Conservation (phyloP, 2,113 vertebrate genomes). For the Glaucomys volans region DNA sequence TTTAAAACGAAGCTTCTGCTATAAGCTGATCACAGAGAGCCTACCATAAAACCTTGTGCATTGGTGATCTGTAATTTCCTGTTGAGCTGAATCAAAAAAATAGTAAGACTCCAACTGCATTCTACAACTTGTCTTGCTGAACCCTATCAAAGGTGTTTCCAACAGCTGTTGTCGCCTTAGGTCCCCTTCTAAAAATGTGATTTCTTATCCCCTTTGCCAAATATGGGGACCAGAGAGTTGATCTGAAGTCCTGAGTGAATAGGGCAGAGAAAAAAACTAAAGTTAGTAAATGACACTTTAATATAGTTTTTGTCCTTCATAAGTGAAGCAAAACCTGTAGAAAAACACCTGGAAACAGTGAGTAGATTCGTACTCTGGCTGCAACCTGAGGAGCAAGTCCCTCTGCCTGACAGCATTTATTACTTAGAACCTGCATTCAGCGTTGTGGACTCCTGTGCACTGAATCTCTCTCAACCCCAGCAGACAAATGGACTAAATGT, state of each 20-base stretch:
- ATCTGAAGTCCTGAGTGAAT: not conserved
- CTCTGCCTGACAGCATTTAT: not conserved
- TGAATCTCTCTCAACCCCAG: not conserved
- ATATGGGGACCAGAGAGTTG: not conserved
- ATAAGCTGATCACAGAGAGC: not conserved
- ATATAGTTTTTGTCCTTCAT: not conserved
- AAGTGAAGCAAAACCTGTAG: not conserved
- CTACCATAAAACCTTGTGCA: not conserved
- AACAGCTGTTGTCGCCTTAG: not conserved
- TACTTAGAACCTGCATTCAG: not conserved
- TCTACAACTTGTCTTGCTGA: constrained; percentile 15
- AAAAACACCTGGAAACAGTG: not conserved
- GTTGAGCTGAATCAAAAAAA: constrained; percentile 18
- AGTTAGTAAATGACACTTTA: constrained; percentile 27
- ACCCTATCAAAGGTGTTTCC: not conserved
- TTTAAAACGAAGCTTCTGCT: constrained; percentile 44
- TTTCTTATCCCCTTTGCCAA: constrained; percentile 13
- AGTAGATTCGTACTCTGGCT: not conserved
- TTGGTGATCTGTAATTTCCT: constrained; percentile 49
- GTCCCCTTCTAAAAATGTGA: not conserved
- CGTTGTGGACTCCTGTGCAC: not conserved
- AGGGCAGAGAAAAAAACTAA: not conserved
- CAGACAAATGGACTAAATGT: constrained; percentile 82
- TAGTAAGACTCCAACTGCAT: constrained; percentile 16
- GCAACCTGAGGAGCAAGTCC: not conserved